Conservation (phyloP, 2,797 vertebrate genomes). For the Lophotriccus pileatus region DNA sequence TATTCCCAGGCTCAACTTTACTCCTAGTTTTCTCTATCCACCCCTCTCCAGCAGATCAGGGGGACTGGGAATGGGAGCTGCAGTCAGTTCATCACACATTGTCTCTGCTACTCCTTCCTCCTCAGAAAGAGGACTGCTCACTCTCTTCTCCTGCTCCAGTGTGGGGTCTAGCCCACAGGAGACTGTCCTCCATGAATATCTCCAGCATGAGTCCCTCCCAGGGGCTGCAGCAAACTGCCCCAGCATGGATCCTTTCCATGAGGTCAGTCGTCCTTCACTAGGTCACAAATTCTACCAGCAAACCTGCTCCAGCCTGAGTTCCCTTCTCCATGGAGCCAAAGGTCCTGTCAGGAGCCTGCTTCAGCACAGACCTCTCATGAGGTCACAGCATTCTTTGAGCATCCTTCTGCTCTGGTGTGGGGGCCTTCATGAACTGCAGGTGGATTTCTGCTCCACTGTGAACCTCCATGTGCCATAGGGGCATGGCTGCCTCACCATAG, state of each 20-base stretch:
- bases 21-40: neutral
- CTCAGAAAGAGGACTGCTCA: neutral
- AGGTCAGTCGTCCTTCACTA: neutral
- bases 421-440: neutral
- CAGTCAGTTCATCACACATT: neutral
- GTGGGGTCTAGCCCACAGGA: fast-evolving
- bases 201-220: neutral
- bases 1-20: neutral
- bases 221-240: neutral
- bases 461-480: neutral
- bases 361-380: neutral
- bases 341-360: neutral
- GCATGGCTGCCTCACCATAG: neutral
- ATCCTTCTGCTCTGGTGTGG: neutral
- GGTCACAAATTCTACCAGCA: neutral
- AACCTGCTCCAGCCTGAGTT: neutral
- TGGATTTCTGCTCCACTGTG: neutral
- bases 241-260: neutral
- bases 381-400: neutral
- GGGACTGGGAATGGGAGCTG: neutral
- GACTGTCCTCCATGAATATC: neutral
- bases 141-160: neutral
- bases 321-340: neutral
- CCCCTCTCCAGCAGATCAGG: fast-evolving
- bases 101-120: neutral